Percentiles rank a stretch among this genome's conserved stretches.
These are phyloP conservation scores for Antennarius maculatus DNA, from an alignment of 2,797 vertebrate genomes.

Conservation along the genomic window DNA sequence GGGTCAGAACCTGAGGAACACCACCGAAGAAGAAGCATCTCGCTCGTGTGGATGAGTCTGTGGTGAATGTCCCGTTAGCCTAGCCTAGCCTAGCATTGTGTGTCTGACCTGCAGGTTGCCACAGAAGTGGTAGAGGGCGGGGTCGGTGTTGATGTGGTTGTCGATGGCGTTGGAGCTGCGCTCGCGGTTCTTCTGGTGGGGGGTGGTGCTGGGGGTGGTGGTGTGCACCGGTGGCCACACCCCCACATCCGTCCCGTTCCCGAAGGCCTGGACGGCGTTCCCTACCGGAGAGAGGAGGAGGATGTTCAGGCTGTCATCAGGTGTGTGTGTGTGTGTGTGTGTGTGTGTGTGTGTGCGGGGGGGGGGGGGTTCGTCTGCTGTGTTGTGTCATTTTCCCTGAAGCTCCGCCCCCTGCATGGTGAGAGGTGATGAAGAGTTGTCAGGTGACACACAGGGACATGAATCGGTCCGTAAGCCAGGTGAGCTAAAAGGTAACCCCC, in stretches of 20 bases:
- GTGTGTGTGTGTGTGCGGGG: too few relatives aligned
- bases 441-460: too few relatives aligned
- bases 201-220: conserved; percentile 85
- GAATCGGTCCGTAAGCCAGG: too few relatives aligned
- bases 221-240: conserved; percentile 88
- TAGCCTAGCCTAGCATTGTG: not conserved
- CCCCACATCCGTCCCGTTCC: conserved; percentile 92
- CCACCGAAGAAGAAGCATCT: too few relatives aligned
- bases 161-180: conserved; percentile 76
- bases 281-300: conserved; percentile 63
- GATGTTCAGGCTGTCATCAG: too few relatives aligned
- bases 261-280: conserved; percentile 92
- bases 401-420: too few relatives aligned
- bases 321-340: too few relatives aligned
- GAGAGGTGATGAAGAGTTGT: too few relatives aligned
- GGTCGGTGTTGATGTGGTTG: conserved; percentile 84
- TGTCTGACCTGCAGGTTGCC: conserved; percentile 90
- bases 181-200: conserved; percentile 77
- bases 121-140: conserved; percentile 86
- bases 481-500: conserved; percentile 61
- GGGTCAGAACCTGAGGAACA: too few relatives aligned
- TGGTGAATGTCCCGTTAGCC: not conserved
- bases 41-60: not conserved
- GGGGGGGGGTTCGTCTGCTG: too few relatives aligned
- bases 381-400: too few relatives aligned